Percentiles rank a stretch among this genome's conserved stretches.
These are phyloP conservation scores for Patella depressa DNA, from an alignment of 2,888 invertebrate species.

Conservation along the genomic window DNA sequence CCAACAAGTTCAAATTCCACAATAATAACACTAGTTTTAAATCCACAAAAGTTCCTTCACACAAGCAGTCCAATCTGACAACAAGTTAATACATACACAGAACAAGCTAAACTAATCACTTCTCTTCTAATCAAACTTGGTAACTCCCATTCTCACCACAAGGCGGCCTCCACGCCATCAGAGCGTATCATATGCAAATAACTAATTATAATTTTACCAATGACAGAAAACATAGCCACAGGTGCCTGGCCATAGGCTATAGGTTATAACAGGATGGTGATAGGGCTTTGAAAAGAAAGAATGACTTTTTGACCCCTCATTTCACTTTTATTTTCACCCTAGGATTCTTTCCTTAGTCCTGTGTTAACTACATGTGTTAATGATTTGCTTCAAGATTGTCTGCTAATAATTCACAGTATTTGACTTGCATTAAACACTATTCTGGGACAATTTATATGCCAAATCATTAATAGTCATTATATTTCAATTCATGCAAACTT, in stretches of 20 bases:
- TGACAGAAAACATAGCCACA: slow-evolving; percentile 23
- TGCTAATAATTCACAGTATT: slow-evolving; percentile 24
- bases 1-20: no score
- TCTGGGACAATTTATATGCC: no score
- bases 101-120: slow-evolving; percentile 13
- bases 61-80: background rate
- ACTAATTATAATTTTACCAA: slow-evolving; percentile 30
- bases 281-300: slow-evolving; percentile 29
- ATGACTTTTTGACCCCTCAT: slow-evolving; percentile 44
- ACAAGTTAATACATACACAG: slow-evolving; percentile 10
- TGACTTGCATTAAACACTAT: background rate
- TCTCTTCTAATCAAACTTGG: slow-evolving; percentile 11
- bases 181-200: slow-evolving; percentile 29
- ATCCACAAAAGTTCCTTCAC: no score
- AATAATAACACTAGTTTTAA: no score
- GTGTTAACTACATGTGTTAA: slow-evolving; percentile 30
- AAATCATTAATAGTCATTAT: no score
- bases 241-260: slow-evolving; percentile 23
- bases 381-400: slow-evolving; percentile 31
- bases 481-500: no score
- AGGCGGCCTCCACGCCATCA: slow-evolving; percentile 11
- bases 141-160: slow-evolving; percentile 11
- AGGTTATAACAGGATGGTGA: slow-evolving; percentile 18
- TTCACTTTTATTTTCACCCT: slow-evolving; percentile 26
- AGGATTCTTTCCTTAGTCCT: background rate